Evolutionary conservation across 2,888 invertebrate species (phyloP).

Genomic region (Cosmia pyralina): DNA sequence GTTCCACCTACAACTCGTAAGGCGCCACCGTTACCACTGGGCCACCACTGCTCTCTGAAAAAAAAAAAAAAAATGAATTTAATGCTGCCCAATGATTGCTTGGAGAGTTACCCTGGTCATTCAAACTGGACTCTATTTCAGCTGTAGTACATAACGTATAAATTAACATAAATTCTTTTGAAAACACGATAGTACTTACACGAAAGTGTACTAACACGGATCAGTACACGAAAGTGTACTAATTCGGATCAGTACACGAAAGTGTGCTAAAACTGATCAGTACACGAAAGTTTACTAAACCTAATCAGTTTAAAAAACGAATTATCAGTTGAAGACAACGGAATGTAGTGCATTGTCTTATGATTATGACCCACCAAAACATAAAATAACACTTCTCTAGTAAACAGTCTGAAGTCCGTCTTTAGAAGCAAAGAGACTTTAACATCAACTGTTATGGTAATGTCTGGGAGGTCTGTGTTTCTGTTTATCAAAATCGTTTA

Average conservation of each 20-base stretch:
- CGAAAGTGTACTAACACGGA: neutral
- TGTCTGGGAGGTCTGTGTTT: slow-evolving; percentile 63
- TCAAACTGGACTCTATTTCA: neutral
- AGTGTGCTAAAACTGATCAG: neutral
- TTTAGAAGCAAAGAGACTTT: slow-evolving; percentile 39
- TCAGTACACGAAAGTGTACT: no score
- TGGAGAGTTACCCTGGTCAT: neutral
- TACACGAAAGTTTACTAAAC: neutral
- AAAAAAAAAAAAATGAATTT: slow-evolving; percentile 11
- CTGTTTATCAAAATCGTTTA: slow-evolving; percentile 75
- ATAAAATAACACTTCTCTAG: slow-evolving; percentile 13
- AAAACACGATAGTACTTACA: no score
- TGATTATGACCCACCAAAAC: neutral
- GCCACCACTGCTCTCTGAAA: no score
- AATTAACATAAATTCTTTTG: no score
- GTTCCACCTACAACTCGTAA: no score
- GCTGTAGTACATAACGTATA: no score
- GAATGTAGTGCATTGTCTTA: neutral
- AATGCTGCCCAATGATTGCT: neutral
- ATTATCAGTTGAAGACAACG: neutral
- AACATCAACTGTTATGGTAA: slow-evolving; percentile 64
- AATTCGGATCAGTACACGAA: no score
- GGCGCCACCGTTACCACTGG: no score
- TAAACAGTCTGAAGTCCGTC: slow-evolving; percentile 31
- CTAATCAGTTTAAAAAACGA: neutral